These are phyloP conservation scores for Galago senegalensis DNA, from an alignment of 2,797 vertebrate genomes.

Conservation along the genomic window DNA sequence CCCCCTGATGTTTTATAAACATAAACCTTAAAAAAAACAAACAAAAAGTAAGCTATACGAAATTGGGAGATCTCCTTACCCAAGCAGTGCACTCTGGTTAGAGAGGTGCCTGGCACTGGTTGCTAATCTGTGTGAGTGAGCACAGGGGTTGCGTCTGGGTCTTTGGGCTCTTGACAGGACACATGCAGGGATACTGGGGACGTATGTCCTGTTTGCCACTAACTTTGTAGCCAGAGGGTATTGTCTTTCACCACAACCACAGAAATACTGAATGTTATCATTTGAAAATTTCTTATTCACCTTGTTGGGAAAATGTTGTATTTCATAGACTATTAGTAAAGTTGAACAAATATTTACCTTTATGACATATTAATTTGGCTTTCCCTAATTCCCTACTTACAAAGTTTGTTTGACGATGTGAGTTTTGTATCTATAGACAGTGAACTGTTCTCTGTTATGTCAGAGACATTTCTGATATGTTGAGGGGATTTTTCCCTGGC, in stretches of 20 bases:
- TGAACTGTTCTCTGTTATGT: background rate
- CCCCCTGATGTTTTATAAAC: background rate
- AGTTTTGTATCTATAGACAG: fast-evolving
- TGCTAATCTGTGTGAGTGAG: background rate
- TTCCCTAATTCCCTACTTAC: background rate
- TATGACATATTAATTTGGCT: background rate
- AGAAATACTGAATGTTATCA: too few species aligned
- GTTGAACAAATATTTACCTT: too few species aligned
- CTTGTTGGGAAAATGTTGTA: background rate
- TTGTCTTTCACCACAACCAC: background rate
- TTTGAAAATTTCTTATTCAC: background rate
- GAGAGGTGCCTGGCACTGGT: background rate
- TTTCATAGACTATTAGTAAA: background rate
- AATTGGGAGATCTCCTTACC: background rate
- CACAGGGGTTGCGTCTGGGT: fast-evolving
- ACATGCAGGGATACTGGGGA: fast-evolving
- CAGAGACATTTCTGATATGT: background rate
- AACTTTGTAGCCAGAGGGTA: too few species aligned
- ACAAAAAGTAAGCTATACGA: background rate
- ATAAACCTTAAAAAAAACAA: background rate
- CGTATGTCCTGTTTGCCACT: too few species aligned
- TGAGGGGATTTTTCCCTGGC: background rate
- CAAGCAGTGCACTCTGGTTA: background rate
- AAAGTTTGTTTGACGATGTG: fast-evolving
- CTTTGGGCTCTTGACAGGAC: fast-evolving